phyloP scores from a whole-genome alignment of 2,888 invertebrate genomes.

The Megaustenia siamemsis region DNA sequence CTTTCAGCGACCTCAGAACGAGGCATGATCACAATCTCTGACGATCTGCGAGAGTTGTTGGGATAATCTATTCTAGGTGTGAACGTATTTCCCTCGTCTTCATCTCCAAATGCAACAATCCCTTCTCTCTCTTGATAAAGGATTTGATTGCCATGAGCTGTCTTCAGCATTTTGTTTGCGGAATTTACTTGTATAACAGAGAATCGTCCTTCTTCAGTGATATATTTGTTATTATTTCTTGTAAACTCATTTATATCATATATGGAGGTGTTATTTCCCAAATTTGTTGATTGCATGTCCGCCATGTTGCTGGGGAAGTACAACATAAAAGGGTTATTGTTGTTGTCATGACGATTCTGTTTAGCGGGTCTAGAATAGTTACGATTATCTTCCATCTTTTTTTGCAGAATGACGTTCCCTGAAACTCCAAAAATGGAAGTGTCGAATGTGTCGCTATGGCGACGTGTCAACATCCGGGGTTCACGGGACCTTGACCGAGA shows the following conservation, averaged over 20 bases:
- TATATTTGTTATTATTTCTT: not conserved
- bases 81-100: not conserved
- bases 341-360: not conserved
- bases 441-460: constrained; percentile 15
- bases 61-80: constrained; percentile 6
- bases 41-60: not conserved
- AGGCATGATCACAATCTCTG: not conserved
- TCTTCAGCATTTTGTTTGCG: not conserved
- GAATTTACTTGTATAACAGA: constrained; percentile 30
- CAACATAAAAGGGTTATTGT: constrained; percentile 20
- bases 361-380: not conserved
- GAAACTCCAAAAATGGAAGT: not conserved
- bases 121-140: constrained; percentile 11
- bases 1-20: not conserved
- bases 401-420: constrained; percentile 27
- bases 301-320: not conserved
- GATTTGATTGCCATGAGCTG: not conserved
- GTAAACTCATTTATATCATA: not conserved
- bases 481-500: constrained; percentile 34
- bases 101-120: constrained; percentile 23
- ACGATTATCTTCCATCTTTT: not conserved
- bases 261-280: not conserved
- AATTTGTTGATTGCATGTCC: not conserved
- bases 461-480: constrained; percentile 24
- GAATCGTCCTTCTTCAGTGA: not conserved